Percentiles rank a stretch among this genome's conserved stretches.
Evolutionary conservation across 2,888 invertebrate species (phyloP).

Genomic region (Agapetus fuscipes): DNA sequence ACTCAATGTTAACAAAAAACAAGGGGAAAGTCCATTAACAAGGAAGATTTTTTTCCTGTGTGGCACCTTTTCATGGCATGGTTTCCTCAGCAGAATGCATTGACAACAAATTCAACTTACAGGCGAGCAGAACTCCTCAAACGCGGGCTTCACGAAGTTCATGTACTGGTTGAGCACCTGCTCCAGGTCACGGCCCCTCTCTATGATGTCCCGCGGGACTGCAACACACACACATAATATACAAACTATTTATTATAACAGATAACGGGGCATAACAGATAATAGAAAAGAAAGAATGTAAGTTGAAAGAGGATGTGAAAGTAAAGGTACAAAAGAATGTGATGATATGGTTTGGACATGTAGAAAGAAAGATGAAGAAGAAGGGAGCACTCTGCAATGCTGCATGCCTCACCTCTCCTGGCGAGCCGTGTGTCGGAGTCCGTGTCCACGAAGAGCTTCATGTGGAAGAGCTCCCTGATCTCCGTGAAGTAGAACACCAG

Average conservation of each 20-base stretch:
- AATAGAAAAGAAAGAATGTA: conserved; percentile 1
- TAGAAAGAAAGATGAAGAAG: not conserved
- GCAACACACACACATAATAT: conserved; percentile 28
- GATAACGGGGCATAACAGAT: conserved; percentile 1
- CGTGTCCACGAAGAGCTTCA: conserved; percentile 98
- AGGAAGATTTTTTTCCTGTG: too few relatives aligned
- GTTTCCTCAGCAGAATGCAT: too few relatives aligned
- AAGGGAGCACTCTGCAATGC: too few relatives aligned
- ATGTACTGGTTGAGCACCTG: conserved; percentile 94
- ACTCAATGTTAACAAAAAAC: too few relatives aligned
- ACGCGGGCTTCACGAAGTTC: conserved; percentile 98
- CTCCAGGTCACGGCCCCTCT: conserved; percentile 88
- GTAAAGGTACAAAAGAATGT: too few relatives aligned
- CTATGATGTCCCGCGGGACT: conserved; percentile 95
- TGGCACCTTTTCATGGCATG: too few relatives aligned
- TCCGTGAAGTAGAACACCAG: conserved; percentile 95
- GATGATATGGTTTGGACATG: not conserved
- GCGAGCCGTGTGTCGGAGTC: conserved; percentile 97
- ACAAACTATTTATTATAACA: conserved; percentile 6
- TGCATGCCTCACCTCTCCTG: conserved; percentile 83
- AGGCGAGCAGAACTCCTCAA: conserved; percentile 97
- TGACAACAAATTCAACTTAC: too few relatives aligned
- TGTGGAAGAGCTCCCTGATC: conserved; percentile 90
- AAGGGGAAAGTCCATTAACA: too few relatives aligned
- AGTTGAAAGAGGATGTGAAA: too few relatives aligned